Evolutionary conservation across 2,888 invertebrate genomes (phyloP).

Genomic region (Drosophila picticornis): DNA sequence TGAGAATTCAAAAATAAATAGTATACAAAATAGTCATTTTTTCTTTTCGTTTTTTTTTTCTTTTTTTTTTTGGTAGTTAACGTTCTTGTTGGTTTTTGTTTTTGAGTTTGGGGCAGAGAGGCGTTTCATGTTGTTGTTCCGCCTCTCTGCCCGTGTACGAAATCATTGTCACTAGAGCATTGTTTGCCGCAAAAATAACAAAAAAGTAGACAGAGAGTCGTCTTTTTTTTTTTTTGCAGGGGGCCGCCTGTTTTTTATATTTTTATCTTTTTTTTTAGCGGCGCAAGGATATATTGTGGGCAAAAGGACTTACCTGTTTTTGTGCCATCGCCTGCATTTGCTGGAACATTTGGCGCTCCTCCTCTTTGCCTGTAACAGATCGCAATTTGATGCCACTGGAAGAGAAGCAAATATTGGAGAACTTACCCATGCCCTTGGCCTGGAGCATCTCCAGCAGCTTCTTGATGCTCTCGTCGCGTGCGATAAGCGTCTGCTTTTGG

Average conservation of each 20-base stretch:
- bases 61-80: constrained; percentile 41
- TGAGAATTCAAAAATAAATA: constrained; percentile 2
- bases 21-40: constrained; percentile 1
- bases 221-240: constrained; percentile 15
- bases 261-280: constrained; percentile 13
- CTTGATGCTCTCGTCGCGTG: constrained; percentile 99
- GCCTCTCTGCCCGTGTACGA: constrained; percentile 60
- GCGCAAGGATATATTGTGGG: constrained; percentile 24
- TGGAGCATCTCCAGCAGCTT: constrained; percentile 99
- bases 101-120: constrained; percentile 28
- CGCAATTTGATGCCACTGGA: constrained; percentile 8
- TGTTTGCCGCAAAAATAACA: constrained; percentile 63
- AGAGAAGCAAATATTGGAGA: constrained; percentile 4
- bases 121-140: constrained; percentile 19
- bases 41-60: constrained; percentile 29
- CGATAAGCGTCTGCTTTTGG: constrained; percentile 98
- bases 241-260: constrained; percentile 26
- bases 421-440: constrained; percentile 97
- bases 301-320: constrained; percentile 91
- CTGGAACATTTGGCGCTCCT: constrained; percentile 97
- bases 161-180: constrained; percentile 82
- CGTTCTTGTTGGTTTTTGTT: constrained; percentile 39
- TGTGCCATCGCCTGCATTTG: constrained; percentile 98
- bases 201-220: constrained; percentile 41
- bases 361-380: constrained; percentile 92